Evolutionary conservation across 2,113 vertebrate species (phyloP), one percentile per base, ranked within the genome.

Genomic region (Sinocyclocheilus grahami): DNA sequence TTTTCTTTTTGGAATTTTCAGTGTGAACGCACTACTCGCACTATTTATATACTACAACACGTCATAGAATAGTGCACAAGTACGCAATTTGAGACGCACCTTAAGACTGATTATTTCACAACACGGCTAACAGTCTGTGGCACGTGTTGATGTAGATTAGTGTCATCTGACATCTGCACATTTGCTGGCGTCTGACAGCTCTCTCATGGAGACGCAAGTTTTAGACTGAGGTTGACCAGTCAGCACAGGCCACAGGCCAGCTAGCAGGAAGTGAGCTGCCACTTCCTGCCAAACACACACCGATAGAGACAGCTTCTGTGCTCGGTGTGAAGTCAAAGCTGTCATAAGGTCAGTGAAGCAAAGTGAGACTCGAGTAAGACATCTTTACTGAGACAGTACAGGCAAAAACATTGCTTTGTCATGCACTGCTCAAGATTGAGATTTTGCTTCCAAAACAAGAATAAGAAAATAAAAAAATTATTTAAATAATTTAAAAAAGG

Each of bases 131-230:
- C 12, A 10, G 84, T 71, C 51, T 18, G 51, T 71, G 67, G 67
- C 88, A 69, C 51, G 75, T 89, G 80, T 76, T 87, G 60, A 13
- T 69, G 81, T 39, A 51, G 80, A 87, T 89, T 87, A 87, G n/a
- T 53, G 71, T 89, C 84, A 81, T 48, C 24, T 48, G 55, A 89
- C 39, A 48, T 69, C 80, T 80, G 63, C 74, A 5, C 9, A 11
- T 46, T 46, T 46, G 42, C 42, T 46, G 1, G 9, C 8, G 2
- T 33, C 10, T 65, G 74, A 69, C 81, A 63, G 33, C 65, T 78
- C 74, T 62, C 83, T 72, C 55, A 82, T 27, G 11, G 76, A 89
- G 63, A 65, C 46, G 37, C 83, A 51, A 53, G 71, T 84, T 14
- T 0, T 14, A 55, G 14, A 27, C 27, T 27, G 27, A 14, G 18